Base-by-base conservation (phyloP, 1,140 invertebrate genomes). In the Maconellicoccus hirsutus region DNA sequence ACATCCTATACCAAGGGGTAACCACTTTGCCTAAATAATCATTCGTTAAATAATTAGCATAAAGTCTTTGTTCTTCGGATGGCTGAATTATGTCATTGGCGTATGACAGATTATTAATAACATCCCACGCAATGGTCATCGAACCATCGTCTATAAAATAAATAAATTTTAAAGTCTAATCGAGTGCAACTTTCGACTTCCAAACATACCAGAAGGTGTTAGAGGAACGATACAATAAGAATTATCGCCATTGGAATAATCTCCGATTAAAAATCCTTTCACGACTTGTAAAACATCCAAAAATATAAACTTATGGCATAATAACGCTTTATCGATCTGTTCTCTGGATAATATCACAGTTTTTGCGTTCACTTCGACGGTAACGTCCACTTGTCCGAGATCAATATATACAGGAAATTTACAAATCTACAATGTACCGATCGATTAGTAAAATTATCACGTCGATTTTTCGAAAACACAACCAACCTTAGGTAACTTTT, bases 391-490 rank as follows among this genome's bases (percentile, higher is more conserved):
- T 79, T 93, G 86, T 0, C 95, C 95, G 21, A 89, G 86, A 21
- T 88, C 84, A 63, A 93, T 86, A 77, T 89, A 98, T 70, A 96
- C 84, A 0, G 94, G 91, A 83, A 98, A 98, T 61, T 82, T 78
- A 70, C 87, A 87, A 23, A 90, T 79, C 85, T 88, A 59, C 16
- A 16, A 59, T 7, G 6, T 4, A 59, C 29, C n/a, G 42, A 19
- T n/a, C n/a, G n/a, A n/a, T n/a, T n/a, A n/a, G n/a, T 8, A 52
- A 19, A 8, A 52, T 52, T 52, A 52, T 16, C 10, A 52, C n/a
- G n/a, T 52, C 3, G 42, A 19, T 52, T 23, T 23, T 66, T 66
- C 6, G 10, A 8, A 22, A 25, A 8, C 25, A 25, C 10, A 16
- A 71, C 61, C 38, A 59, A 71, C 70, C 23, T 19, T 6, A 23